These are phyloP conservation scores for Latrodectus elegans DNA, from an alignment of 2,888 invertebrate genomes.

Conservation along the genomic window DNA sequence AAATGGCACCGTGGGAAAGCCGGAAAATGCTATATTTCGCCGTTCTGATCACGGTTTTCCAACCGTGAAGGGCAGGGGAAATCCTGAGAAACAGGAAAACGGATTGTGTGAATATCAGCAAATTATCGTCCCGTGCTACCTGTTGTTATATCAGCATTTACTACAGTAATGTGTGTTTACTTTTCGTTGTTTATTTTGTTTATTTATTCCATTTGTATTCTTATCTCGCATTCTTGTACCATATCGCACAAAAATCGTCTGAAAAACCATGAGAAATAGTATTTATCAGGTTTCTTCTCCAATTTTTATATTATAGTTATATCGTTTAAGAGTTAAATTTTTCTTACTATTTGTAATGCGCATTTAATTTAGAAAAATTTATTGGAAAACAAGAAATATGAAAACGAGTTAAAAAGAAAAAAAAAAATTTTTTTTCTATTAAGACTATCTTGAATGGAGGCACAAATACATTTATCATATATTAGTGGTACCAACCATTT, in stretches of 20 bases:
- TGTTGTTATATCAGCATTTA: constrained; percentile 34
- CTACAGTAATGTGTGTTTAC: constrained; percentile 24
- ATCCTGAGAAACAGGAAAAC: constrained; percentile 66
- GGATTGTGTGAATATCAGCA: constrained; percentile 60
- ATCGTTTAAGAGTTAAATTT: no score
- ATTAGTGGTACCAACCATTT: no score
- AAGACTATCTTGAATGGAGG: no score
- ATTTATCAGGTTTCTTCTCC: constrained; percentile 12
- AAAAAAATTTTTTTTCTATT: no score
- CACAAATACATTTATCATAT: no score
- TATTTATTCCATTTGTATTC: constrained; percentile 28
- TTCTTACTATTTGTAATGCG: no score
- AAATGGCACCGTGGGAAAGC: constrained; percentile 68
- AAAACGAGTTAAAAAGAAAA: no score
- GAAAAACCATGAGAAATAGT: constrained; percentile 6
- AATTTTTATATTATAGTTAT: no score
- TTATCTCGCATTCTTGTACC: neutral
- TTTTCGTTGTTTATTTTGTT: neutral
- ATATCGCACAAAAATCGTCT: neutral
- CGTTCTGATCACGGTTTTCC: constrained; percentile 62
- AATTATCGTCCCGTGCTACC: constrained; percentile 65
- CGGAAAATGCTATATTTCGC: constrained; percentile 60
- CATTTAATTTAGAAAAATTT: no score
- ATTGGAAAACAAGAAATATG: no score
- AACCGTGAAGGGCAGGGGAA: constrained; percentile 64